Evolutionary conservation across 1,140 invertebrate genomes (phyloP), one percentile per base, ranked within the genome.

Genomic region (Drosophila carrolli): DNA sequence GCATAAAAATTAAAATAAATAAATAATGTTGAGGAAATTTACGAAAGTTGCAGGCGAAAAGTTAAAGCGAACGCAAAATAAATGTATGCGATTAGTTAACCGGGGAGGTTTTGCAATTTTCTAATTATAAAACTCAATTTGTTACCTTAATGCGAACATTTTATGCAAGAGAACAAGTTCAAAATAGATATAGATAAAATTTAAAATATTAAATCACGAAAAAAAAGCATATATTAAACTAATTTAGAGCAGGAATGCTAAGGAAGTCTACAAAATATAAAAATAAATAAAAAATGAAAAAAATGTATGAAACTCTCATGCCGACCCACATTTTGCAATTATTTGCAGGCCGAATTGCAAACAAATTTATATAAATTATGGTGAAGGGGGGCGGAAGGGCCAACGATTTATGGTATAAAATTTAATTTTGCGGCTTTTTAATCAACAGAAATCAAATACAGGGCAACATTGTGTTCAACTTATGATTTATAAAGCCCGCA

Each of bases 341-440:
- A 70, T 54, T 66, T 67, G 66, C 66, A 70, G 29, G 32, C 60
- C 19, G 44, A 68, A 74, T 65, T 44, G 60, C 71, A 74, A 75
- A 72, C 53, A 70, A 50, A 51, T 72, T 58, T 72, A 58, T 59
- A 70, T 72, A 59, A 75, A 75, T 74, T 65, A 75, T 65, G 46
- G 47, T 9, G 5, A 11, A 23, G 23, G 60, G 38, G 9, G 23
- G 13, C 7, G 48, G 23, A 37, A 71, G 32, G 59, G 38, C 40
- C 40, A 40, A 55, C 41, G 60, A 75, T 75, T 75, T 74, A 57
- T 74, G 59, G 53, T 40, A 41, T 11, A 54, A 58, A 74, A 65
- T 75, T 75, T 53, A 75, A 75, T 75, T 75, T 75, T 75, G 73
- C 71, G 73, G 73, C 73, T 74, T 75, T 75, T 75, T 75, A 75